Evolutionary conservation across 1,140 invertebrate genomes (phyloP).

Genomic region (Drosophila paulistorum): DNA sequence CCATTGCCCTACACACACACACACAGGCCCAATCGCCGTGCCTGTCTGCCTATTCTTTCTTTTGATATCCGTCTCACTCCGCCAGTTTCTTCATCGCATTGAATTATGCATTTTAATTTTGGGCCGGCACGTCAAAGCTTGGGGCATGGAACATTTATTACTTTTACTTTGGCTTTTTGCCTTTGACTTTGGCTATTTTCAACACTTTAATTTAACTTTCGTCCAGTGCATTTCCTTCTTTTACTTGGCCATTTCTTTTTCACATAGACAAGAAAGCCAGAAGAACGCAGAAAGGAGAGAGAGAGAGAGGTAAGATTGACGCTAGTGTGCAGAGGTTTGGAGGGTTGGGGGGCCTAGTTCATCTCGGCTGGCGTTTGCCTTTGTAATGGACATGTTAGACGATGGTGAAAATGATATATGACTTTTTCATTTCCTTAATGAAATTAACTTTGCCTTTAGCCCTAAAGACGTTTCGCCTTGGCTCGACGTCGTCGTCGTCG

Average conservation of each 20-base stretch:
- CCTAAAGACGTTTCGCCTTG: slow-evolving; percentile 14
- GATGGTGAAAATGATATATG: slow-evolving; percentile 79
- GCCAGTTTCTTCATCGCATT: slow-evolving; percentile 39
- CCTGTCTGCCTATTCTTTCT: not conserved
- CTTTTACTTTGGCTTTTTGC: slow-evolving; percentile 21
- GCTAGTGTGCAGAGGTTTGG: not conserved
- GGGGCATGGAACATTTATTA: slow-evolving; percentile 72
- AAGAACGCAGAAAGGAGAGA: slow-evolving; percentile 21
- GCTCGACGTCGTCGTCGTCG: slow-evolving; percentile 4
- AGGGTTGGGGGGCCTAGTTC: no score
- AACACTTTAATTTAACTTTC: slow-evolving; percentile 75
- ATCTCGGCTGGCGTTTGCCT: slow-evolving; percentile 40
- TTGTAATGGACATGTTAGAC: slow-evolving; percentile 79
- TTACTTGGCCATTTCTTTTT: slow-evolving; percentile 39
- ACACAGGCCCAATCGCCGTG: no score
- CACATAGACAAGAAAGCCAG: slow-evolving; percentile 39
- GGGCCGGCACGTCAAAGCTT: slow-evolving; percentile 60
- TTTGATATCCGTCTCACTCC: not conserved
- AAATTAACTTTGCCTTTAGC: slow-evolving; percentile 71
- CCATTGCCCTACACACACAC: not conserved
- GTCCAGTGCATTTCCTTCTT: slow-evolving; percentile 53
- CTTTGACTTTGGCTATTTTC: slow-evolving; percentile 60
- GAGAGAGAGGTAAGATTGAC: slow-evolving; percentile 8
- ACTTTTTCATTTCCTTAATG: slow-evolving; percentile 81
- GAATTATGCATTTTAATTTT: slow-evolving; percentile 81